Base-by-base conservation (phyloP, 2,888 invertebrate genomes). In the Acanthosepion lycidas region DNA sequence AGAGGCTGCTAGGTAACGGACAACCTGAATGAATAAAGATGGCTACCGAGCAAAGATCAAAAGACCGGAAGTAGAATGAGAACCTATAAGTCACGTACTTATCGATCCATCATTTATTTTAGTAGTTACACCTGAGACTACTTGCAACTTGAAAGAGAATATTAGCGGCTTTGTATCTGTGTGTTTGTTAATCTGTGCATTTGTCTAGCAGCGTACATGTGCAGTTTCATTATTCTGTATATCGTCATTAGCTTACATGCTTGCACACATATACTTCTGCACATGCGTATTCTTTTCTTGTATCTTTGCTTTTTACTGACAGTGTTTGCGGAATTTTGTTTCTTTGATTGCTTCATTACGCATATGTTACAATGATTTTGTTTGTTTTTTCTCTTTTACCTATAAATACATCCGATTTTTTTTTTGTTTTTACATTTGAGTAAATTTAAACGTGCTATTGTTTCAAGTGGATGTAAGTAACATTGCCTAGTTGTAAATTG, bases 51-150 rank as follows among this genome's bases (percentile, higher is more conserved):
- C 78, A 78, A 78, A 78, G 78, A 78, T 78, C 78, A 78, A 78
- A 78, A 78, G 78, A 78, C 78, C 78, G 78, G 78, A 78, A 78
- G 78, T 78, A 78, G 78, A 12, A n/a, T 15, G 15, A 33, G 78
- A 33, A 78, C 23, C n/a, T 78, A 78, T 78, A 78, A 78, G 78
- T 78, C n/a, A 78, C 78, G 8, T 12, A n/a, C n/a, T 78, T 78
- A 78, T 78, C 78, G 78, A 78, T 78, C 78, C n/a, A 78, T 78
- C 78, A 18, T 78, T 78, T 78, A 78, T 78, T 78, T 78, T 78
- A 78, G 78, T 78, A 78, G 78, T 78, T 78, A 78, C 78, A 78
- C 78, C 78, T 78, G 78, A 78, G 78, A 78, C 78, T 78, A 78
- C 78, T 78, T 78, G 78, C 78, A 15, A 78, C 78, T 78, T 78